Percentiles rank a stretch among this genome's conserved stretches.
These are phyloP conservation scores for Mythimna pallens DNA, from an alignment of 2,888 invertebrate genomes.

Conservation along the genomic window DNA sequence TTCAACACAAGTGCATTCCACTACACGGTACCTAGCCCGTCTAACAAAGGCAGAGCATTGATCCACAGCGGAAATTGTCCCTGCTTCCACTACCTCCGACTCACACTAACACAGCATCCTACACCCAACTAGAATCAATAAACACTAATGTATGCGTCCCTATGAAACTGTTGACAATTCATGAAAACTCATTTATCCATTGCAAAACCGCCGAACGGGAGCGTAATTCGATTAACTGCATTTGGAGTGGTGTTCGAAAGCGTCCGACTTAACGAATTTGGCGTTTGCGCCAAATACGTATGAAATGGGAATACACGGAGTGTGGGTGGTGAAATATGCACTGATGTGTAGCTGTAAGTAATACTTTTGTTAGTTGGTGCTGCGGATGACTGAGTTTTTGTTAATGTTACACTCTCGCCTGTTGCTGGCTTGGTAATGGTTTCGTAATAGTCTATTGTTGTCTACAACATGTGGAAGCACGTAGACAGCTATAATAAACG, in stretches of 20 bases:
- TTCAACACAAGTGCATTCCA: not conserved
- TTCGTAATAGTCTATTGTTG: constrained; percentile 44
- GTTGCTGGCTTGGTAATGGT: constrained; percentile 27
- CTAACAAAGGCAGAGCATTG: constrained; percentile 10
- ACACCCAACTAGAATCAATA: constrained; percentile 50
- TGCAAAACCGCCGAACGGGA: constrained; percentile 68
- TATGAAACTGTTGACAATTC: constrained; percentile 56
- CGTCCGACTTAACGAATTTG: constrained; percentile 77
- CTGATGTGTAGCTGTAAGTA: constrained; percentile 32
- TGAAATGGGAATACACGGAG: constrained; percentile 66
- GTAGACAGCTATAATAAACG: constrained; percentile 28
- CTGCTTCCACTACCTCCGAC: not conserved
- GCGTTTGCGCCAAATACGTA: constrained; percentile 75
- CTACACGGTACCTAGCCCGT: not conserved
- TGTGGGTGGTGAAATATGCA: constrained; percentile 62
- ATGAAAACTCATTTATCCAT: constrained; percentile 68
- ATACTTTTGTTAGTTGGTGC: not conserved
- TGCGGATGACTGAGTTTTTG: constrained; percentile 22
- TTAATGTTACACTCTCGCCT: constrained; percentile 23
- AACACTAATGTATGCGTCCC: constrained; percentile 34
- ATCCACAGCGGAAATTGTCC: constrained; percentile 11
- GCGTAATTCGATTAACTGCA: constrained; percentile 78
- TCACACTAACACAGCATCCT: not conserved
- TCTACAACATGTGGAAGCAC: constrained; percentile 12
- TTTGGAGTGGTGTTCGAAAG: constrained; percentile 73